Evolutionary conservation across 37 sponge, comb jelly and placozoan species (phyloP).

Genomic region (Diacarnus erythraeanus): DNA sequence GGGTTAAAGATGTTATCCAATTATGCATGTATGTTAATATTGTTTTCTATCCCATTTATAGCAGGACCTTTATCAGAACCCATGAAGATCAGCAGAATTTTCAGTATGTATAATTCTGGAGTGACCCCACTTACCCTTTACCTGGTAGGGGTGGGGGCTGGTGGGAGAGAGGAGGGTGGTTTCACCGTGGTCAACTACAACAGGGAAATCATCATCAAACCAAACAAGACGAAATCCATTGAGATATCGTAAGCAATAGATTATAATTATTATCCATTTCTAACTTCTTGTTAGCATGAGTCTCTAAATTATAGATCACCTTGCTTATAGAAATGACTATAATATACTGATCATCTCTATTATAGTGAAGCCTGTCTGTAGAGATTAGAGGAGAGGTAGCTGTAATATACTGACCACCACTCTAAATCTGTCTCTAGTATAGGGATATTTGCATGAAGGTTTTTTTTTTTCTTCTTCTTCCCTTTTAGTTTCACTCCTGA

Average conservation of each 20-base stretch:
- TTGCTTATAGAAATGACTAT: too few species aligned
- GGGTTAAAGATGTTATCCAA: too few species aligned
- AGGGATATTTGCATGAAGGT: too few species aligned
- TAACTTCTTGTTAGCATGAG: too few species aligned
- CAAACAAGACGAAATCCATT: slow-evolving; percentile 51
- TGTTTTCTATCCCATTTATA: too few species aligned
- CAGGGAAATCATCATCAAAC: slow-evolving; percentile 37
- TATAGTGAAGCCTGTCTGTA: too few species aligned
- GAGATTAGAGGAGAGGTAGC: too few species aligned
- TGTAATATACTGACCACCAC: too few species aligned
- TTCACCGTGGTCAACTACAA: slow-evolving; percentile 44
- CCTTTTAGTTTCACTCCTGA: slow-evolving; percentile 60
- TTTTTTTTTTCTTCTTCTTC: background rate
- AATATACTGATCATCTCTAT: too few species aligned
- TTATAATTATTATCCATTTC: background rate
- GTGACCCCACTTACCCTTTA: slow-evolving; percentile 29
- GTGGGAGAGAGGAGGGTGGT: slow-evolving; percentile 43
- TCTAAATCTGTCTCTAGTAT: too few species aligned
- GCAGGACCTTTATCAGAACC: slow-evolving; percentile 12
- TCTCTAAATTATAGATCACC: too few species aligned
- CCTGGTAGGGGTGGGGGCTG: slow-evolving; percentile 14
- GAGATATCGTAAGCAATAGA: slow-evolving; percentile 40
- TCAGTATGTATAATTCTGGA: slow-evolving; percentile 55
- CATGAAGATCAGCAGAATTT: slow-evolving; percentile 26
- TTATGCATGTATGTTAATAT: too few species aligned